Conservation (phyloP, 2,888 invertebrate genomes). For the Anticlea derivata region DNA sequence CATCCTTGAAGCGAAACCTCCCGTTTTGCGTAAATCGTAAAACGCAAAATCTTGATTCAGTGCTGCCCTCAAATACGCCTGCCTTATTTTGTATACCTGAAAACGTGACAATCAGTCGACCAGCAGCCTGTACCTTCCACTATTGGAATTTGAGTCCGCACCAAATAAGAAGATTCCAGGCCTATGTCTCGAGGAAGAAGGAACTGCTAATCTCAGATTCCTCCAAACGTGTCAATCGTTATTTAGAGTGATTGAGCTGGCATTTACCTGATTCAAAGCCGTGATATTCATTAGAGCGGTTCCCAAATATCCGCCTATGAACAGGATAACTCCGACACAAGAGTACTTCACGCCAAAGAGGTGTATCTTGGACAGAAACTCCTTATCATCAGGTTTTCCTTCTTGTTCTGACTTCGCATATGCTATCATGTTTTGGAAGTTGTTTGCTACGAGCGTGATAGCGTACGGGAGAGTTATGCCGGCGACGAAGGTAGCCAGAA, state of each 20-base stretch:
- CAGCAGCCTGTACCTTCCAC: too few relatives aligned
- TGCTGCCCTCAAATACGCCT: constrained; percentile 84
- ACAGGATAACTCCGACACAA: constrained; percentile 83
- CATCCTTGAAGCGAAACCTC: constrained; percentile 89
- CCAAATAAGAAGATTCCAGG: too few relatives aligned
- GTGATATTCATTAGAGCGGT: constrained; percentile 86
- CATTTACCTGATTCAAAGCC: constrained; percentile 85
- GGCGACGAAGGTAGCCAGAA: constrained; percentile 55
- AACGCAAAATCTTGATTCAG: constrained; percentile 88
- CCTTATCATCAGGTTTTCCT: constrained; percentile 47
- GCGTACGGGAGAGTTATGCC: constrained; percentile 52
- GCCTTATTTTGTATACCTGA: constrained; percentile 84
- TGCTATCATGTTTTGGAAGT: constrained; percentile 85
- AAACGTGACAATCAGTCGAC: constrained; percentile 36
- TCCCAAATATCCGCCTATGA: constrained; percentile 84
- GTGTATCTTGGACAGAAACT: constrained; percentile 75
- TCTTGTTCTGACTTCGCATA: constrained; percentile 52
- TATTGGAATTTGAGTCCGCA: too few relatives aligned
- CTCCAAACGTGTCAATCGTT: too few relatives aligned
- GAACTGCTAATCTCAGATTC: too few relatives aligned
- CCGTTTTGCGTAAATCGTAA: constrained; percentile 87
- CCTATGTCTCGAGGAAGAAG: too few relatives aligned
- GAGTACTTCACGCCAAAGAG: constrained; percentile 84
- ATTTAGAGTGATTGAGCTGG: too few relatives aligned
- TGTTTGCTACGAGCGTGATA: constrained; percentile 53